These are phyloP conservation scores for Eupithecia pulchellata DNA, from an alignment of 2,888 invertebrate species.

Conservation along the genomic window DNA sequence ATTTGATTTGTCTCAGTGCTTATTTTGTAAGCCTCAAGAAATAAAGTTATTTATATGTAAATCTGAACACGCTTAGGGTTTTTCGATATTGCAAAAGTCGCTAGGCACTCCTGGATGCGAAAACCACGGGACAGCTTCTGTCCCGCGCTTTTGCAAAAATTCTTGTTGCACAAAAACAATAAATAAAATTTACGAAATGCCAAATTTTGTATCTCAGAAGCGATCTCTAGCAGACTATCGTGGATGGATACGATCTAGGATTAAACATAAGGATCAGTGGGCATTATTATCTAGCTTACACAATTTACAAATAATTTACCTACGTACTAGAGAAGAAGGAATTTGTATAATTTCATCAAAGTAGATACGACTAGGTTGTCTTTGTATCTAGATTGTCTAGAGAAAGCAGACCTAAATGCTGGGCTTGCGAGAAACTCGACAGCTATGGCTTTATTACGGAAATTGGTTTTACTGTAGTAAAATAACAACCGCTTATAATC, in stretches of 20 bases:
- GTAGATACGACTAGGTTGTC: background rate
- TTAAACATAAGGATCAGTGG: too few species aligned
- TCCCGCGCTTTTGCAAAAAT: too few species aligned
- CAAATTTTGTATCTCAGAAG: too few species aligned
- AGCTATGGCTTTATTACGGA: constrained; percentile 11
- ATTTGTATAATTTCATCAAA: background rate
- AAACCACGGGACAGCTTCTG: background rate
- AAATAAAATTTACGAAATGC: too few species aligned
- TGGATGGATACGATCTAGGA: too few species aligned
- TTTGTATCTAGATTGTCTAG: constrained; percentile 30
- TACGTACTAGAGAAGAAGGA: background rate
- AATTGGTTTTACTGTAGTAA: background rate
- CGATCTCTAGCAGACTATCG: too few species aligned
- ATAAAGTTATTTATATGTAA: too few species aligned
- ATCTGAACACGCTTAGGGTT: background rate
- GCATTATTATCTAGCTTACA: too few species aligned
- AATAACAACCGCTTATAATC: background rate
- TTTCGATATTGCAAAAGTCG: background rate
- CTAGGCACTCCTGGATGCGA: background rate
- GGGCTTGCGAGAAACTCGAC: constrained; percentile 27
- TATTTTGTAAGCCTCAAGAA: too few species aligned
- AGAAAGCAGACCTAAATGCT: constrained; percentile 39
- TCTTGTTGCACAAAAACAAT: too few species aligned
- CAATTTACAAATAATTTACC: too few species aligned
- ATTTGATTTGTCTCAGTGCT: too few species aligned